Evolutionary conservation across 2,888 invertebrate species (phyloP), one percentile per base, ranked within the genome.

Genomic region (Phania funesta): DNA sequence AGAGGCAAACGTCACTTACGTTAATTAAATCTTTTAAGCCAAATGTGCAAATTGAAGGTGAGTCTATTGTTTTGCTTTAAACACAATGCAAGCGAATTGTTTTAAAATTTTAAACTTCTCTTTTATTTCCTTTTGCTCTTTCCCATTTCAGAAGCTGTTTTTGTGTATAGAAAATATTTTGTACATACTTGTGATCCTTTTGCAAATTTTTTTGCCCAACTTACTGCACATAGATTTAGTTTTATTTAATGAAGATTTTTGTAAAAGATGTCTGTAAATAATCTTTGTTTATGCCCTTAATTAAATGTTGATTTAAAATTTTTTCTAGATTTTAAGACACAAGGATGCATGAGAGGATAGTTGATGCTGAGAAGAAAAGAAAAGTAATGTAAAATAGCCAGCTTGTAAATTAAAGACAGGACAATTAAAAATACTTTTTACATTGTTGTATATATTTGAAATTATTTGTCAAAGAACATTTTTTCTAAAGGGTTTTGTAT

Each of bases 21-120:
- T 75, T 78, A 82, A 82, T 82, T 78, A 82, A 82, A 71, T 82
- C 74, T 58, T 70, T 78, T 82, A 82, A 82, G 65, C 58, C 71
- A 52, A 82, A 78, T 74, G 38, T 75, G 38, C 58, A 58, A 60
- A 52, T 58, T 32, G 9, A 75, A 79, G 78, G 79, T 80, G 29
- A 68, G 74, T n/a, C n/a, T n/a, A n/a, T n/a, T n/a, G n/a, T 52
- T 58, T 38, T 52, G 38, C 26, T 54, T 41, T 22, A 35, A n/a
- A 44, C 6, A 16, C 0, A 16, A 18, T 44, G 13, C 16, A 44
- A 44, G 5, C 7, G 16, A 44, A 18, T 7, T 65, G 13, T 13
- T 48, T 48, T 56, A 29, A 48, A 60, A 41, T n/a, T n/a, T 8
- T 24, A 50, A 13, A 11, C 13, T 62, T 5, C 29, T 46, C n/a